Evolutionary conservation across 2,113 vertebrate genomes (phyloP), one percentile per base, ranked within the genome.

Genomic region (Phodopus roborovskii): DNA sequence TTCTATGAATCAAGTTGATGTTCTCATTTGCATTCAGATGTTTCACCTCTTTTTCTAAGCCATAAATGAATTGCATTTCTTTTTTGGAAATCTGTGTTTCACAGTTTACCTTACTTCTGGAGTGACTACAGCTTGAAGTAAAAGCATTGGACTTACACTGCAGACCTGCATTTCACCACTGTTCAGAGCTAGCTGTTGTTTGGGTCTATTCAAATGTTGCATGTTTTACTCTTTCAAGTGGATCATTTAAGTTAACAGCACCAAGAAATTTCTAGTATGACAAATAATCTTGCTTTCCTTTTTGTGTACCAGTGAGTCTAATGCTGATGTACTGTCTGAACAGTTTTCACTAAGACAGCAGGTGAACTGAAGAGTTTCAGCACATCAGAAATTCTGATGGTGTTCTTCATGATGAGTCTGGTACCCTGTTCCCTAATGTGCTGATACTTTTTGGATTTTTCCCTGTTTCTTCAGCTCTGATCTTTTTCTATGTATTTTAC

Each of bases 401-500:
- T 20, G 58, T 11, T 58, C 9, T 82, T 73, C 71, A 48, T 50
- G 75, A 48, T 0, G 33, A 20, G 28, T 39, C 9, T 33, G 1
- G 36, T 53, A 17, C 30, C 17, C 30, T 1, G 6, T 3, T 89
- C 1, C n/a, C 8, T 79, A 42, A 6, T 75, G 9, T 68, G 7
- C 8, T n/a, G 24, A 64, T 56, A 30, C 22, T 83, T 88, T 50
- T 53, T 45, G 17, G 2, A 30, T 48, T 48, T 68, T 33, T 85
- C 24, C 36, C 20, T 70, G 16, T 30, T 62, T 74, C 26, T 53
- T 56, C 2, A 22, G 10, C 19, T 74, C 7, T 20, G 48, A 50
- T 96, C n/a, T 89, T n/a, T 92, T 81, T 68, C 20, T 13, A 74
- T 68, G 20, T 56, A 83, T 89, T 71, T 74, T 48, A 10, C 64